These are phyloP conservation scores for Drosophila setosimentum DNA, from an alignment of 2,888 invertebrate species.

Conservation along the genomic window DNA sequence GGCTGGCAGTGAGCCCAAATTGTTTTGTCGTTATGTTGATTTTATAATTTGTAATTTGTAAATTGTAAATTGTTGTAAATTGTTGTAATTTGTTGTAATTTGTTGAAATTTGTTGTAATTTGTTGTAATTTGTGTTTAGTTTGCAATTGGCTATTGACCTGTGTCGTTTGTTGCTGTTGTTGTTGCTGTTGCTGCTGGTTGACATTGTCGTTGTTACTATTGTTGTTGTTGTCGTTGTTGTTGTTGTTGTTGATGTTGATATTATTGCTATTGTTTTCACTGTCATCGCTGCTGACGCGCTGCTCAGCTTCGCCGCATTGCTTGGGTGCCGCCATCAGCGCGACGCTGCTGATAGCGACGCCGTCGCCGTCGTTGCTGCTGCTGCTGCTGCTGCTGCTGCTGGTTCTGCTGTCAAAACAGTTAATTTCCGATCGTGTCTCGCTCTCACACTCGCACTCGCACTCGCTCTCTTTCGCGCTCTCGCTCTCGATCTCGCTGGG, in stretches of 20 bases:
- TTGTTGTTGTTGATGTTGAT: conserved; percentile 24
- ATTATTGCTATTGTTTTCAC: conserved; percentile 44
- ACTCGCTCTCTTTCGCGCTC: conserved; percentile 14
- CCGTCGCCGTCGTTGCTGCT: conserved; percentile 11
- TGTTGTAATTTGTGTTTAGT: conserved; percentile 25
- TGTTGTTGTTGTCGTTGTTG: conserved; percentile 3
- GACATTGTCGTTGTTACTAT: conserved; percentile 28
- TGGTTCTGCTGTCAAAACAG: conserved; percentile 8
- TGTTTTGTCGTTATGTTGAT: conserved; percentile 20
- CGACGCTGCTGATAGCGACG: conserved; percentile 33
- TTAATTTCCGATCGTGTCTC: conserved; percentile 42
- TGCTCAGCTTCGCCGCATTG: conserved; percentile 47
- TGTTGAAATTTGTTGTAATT: conserved; percentile 3
- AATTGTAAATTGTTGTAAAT: neutral
- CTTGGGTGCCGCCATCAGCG: conserved; percentile 57
- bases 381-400: conserved; percentile 12
- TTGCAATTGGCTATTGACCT: conserved; percentile 49
- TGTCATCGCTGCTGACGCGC: conserved; percentile 48
- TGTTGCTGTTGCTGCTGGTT: conserved; percentile 38
- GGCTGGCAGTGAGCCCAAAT: conserved; percentile 40
- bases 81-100: conserved; percentile 1
- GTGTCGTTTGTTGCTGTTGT: conserved; percentile 41
- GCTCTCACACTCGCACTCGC: conserved; percentile 21
- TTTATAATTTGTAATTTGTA: conserved; percentile 19
- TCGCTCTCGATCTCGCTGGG: conserved; percentile 9